Conservation (phyloP, 2,888 invertebrate species). For the Erebia palarica region DNA sequence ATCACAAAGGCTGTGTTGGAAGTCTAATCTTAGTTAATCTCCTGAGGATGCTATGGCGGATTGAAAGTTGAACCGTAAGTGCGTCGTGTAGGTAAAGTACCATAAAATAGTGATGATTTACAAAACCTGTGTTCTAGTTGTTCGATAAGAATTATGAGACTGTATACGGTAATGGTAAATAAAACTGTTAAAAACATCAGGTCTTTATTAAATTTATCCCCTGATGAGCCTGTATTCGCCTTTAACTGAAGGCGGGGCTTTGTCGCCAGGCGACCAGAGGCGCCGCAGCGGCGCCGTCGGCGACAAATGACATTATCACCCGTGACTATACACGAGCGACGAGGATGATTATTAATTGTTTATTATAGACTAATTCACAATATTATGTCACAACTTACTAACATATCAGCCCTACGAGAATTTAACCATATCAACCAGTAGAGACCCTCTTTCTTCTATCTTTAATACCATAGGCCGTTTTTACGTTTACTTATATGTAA, state of each 20-base stretch:
- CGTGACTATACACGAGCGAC: slow-evolving; percentile 32
- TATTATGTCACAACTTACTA: no score
- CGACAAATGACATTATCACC: slow-evolving; percentile 38
- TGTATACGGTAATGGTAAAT: no score
- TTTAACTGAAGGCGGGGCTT: slow-evolving; percentile 33
- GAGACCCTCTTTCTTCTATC: not conserved
- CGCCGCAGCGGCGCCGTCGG: slow-evolving; percentile 38
- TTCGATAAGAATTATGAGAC: no score
- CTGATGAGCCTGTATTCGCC: slow-evolving; percentile 24
- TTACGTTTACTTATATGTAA: not conserved
- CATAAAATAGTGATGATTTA: no score
- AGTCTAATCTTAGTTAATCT: not conserved
- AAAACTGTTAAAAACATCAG: no score
- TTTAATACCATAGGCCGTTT: not conserved
- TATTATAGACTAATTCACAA: not conserved
- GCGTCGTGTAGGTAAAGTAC: not conserved
- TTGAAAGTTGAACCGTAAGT: not conserved
- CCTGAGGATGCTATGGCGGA: slow-evolving; percentile 8
- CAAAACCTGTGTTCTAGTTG: no score
- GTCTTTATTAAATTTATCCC: not conserved
- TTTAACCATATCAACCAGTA: no score
- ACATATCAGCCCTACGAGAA: no score
- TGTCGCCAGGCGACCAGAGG: slow-evolving; percentile 39
- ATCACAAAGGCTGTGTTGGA: not conserved
- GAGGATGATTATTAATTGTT: slow-evolving; percentile 20